Conservation (phyloP, 2,797 vertebrate species). For the Mormyrus hasselquistii region DNA sequence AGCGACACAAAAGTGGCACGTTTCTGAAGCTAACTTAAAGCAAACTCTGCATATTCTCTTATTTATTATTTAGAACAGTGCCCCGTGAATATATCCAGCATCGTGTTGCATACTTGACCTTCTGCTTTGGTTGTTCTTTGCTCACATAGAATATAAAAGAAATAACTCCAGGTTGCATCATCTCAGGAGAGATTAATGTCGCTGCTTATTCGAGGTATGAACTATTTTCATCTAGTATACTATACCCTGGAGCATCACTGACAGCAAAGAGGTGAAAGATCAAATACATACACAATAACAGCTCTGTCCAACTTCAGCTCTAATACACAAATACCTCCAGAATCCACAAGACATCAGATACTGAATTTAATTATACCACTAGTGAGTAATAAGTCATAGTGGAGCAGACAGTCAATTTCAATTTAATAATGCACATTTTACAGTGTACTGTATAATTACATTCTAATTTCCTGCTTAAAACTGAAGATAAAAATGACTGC, state of each 20-base stretch:
- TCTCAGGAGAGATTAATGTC: not conserved
- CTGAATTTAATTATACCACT: not conserved
- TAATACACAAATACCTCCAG: not conserved
- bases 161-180: not conserved
- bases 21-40: not conserved
- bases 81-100: not conserved
- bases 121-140: not conserved
- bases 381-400: not conserved
- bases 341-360: not conserved
- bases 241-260: not conserved
- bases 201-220: not conserved
- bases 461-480: not conserved
- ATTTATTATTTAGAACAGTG: not conserved
- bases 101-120: not conserved
- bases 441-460: not conserved
- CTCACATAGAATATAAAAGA: not conserved
- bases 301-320: not conserved
- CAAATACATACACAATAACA: not conserved
- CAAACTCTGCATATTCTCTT: not conserved
- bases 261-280: not conserved
- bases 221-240: constrained; percentile 1
- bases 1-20: not conserved
- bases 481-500: not conserved
- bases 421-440: not conserved
- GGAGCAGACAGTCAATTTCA: not conserved